A percentile compares a stretch with the other conserved stretches of the same genome.
Conservation (phyloP, 2,888 invertebrate species). For the Alviniconcha strummeri region DNA sequence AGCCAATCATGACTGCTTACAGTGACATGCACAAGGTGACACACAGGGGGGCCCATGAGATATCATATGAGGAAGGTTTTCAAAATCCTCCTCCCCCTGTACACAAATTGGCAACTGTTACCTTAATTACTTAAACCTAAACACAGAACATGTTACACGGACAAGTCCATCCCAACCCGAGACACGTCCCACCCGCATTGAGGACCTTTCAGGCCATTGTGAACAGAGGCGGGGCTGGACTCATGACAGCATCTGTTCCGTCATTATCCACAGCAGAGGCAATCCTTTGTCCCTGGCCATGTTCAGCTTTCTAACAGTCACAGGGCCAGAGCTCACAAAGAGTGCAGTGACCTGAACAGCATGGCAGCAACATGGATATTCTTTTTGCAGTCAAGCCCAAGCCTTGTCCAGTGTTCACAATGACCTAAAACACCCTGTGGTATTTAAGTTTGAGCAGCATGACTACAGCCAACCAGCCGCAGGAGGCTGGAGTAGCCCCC, state of each 20-base stretch:
- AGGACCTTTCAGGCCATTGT: conserved; percentile 19
- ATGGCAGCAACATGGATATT: too few relatives aligned
- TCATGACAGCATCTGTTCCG: too few relatives aligned
- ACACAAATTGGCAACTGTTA: conserved; percentile 1
- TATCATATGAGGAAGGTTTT: conserved; percentile 23
- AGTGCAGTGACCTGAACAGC: too few relatives aligned
- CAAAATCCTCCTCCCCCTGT: conserved; percentile 22
- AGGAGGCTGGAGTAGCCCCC: background rate
- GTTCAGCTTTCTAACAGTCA: too few relatives aligned
- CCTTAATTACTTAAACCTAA: conserved; percentile 12
- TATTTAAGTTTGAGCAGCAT: conserved; percentile 25
- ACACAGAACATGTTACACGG: conserved; percentile 40
- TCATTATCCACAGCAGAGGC: too few relatives aligned
- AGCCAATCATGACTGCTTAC: conserved; percentile 27
- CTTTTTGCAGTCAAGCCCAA: background rate
- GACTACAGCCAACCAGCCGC: conserved; percentile 10
- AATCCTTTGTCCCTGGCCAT: too few relatives aligned
- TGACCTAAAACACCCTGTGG: conserved; percentile 6
- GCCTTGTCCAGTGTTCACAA: background rate
- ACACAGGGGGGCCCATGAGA: conserved; percentile 15
- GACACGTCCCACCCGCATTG: conserved; percentile 57
- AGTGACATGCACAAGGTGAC: conserved; percentile 30
- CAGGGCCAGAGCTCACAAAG: too few relatives aligned
- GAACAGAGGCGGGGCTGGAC: background rate
- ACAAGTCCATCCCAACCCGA: conserved; percentile 56